phyloP scores from a whole-genome alignment of 2,888 invertebrate species.

The Thecophora atra region DNA sequence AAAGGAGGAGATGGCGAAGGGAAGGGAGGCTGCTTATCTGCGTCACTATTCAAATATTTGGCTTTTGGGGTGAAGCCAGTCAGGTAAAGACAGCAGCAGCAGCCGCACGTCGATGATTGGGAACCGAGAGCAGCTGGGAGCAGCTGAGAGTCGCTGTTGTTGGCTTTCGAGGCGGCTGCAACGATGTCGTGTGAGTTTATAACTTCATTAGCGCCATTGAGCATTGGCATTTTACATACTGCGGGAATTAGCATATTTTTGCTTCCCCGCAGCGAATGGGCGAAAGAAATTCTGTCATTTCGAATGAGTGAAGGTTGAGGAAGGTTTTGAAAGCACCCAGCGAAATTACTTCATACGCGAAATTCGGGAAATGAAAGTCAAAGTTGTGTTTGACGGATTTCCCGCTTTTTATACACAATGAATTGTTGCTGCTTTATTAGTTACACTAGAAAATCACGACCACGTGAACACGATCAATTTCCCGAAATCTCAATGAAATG shows the following conservation, averaged over 20 bases:
- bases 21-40: background rate
- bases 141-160: conserved; percentile 49
- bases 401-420: conserved; percentile 42
- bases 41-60: conserved; percentile 12
- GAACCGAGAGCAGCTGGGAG: conserved; percentile 34
- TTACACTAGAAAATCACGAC: conserved; percentile 47
- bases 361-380: conserved; percentile 37
- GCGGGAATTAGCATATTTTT: conserved; percentile 49
- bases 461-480: conserved; percentile 47
- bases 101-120: background rate
- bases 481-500: conserved; percentile 44
- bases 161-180: conserved; percentile 40
- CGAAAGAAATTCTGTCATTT: background rate
- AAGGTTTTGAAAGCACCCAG: conserved; percentile 10
- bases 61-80: conserved; percentile 1
- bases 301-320: background rate
- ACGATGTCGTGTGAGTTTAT: conserved; percentile 64
- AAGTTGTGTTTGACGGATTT: conserved; percentile 30
- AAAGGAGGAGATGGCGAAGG: background rate
- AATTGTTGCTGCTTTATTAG: conserved; percentile 48
- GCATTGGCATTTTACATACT: no score
- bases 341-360: background rate
- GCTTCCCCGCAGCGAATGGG: conserved; percentile 34
- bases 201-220: conserved; percentile 62
- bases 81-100: conserved; percentile 5